Evolutionary conservation across 2,797 vertebrate genomes (phyloP).

Genomic region (Gadopsis bispinosus): DNA sequence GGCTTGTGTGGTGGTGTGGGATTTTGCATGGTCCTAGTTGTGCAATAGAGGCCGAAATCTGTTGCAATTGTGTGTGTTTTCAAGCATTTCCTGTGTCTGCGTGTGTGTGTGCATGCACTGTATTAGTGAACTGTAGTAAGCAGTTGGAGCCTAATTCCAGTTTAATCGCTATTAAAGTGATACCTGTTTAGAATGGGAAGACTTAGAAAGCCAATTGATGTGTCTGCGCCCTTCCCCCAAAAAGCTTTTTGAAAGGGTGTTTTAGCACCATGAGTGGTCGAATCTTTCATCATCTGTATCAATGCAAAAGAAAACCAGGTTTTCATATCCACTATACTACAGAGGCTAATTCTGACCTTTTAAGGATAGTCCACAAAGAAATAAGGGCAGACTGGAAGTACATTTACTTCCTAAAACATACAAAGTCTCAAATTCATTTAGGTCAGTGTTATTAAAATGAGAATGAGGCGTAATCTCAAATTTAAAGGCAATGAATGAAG

Average conservation of each 20-base stretch:
- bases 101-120: background rate
- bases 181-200: slow-evolving; percentile 52
- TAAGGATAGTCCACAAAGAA: background rate
- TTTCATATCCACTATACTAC: slow-evolving; percentile 6
- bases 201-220: slow-evolving; percentile 44
- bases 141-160: slow-evolving; percentile 60
- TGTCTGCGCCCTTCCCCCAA: slow-evolving; percentile 22
- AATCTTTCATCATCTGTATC: slow-evolving; percentile 5
- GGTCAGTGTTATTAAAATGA: background rate
- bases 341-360: background rate
- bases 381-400: background rate
- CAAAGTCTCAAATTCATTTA: background rate
- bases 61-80: slow-evolving; percentile 6
- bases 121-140: slow-evolving; percentile 44
- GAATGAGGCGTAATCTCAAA: background rate
- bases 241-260: slow-evolving; percentile 11
- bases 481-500: slow-evolving; percentile 6
- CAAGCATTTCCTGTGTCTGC: background rate
- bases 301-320: background rate
- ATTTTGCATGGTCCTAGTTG: slow-evolving; percentile 12
- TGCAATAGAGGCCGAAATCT: slow-evolving; percentile 12
- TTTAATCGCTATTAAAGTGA: slow-evolving; percentile 72
- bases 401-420: background rate
- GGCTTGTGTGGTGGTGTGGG: background rate
- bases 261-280: background rate